Evolutionary conservation across 2,888 invertebrate species (phyloP).

Genomic region (Eilema sororculum): DNA sequence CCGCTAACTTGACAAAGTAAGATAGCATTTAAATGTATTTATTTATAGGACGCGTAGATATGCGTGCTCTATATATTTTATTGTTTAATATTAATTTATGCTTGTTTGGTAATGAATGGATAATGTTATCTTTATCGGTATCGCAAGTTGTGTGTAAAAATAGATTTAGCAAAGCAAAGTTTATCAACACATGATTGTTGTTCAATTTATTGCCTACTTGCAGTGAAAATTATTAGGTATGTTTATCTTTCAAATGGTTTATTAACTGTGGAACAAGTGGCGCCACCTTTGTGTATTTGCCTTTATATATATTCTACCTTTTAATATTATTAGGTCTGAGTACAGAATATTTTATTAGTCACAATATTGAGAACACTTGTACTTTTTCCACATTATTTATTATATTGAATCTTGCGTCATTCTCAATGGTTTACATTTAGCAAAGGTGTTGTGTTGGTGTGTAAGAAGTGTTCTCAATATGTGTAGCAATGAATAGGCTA

Average conservation of each 20-base stretch:
- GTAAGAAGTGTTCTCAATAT: too few relatives aligned
- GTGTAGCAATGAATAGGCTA: too few relatives aligned
- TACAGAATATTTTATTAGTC: background rate
- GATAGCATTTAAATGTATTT: constrained; percentile 53
- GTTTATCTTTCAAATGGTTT: constrained; percentile 5
- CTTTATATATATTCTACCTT: background rate
- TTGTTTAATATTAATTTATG: constrained; percentile 23
- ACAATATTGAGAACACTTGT: too few relatives aligned
- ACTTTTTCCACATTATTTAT: too few relatives aligned
- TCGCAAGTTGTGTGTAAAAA: constrained; percentile 17
- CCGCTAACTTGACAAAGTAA: constrained; percentile 6
- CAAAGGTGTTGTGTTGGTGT: too few relatives aligned
- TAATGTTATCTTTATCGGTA: constrained; percentile 22
- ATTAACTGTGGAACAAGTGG: background rate
- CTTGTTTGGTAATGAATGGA: constrained; percentile 27
- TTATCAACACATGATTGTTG: constrained; percentile 19
- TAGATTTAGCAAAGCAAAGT: constrained; percentile 22
- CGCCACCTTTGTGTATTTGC: constrained; percentile 1
- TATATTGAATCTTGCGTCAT: too few relatives aligned
- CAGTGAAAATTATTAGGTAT: constrained; percentile 3
- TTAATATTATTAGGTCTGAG: background rate
- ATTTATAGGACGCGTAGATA: constrained; percentile 18
- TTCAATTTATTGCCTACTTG: constrained; percentile 11
- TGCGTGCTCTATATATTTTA: constrained; percentile 27
- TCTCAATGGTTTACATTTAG: too few relatives aligned